A percentile compares a stretch with the other conserved stretches of the same genome.
Evolutionary conservation across 2,797 vertebrate species (phyloP).

Genomic region (Macropus fuliginosus): DNA sequence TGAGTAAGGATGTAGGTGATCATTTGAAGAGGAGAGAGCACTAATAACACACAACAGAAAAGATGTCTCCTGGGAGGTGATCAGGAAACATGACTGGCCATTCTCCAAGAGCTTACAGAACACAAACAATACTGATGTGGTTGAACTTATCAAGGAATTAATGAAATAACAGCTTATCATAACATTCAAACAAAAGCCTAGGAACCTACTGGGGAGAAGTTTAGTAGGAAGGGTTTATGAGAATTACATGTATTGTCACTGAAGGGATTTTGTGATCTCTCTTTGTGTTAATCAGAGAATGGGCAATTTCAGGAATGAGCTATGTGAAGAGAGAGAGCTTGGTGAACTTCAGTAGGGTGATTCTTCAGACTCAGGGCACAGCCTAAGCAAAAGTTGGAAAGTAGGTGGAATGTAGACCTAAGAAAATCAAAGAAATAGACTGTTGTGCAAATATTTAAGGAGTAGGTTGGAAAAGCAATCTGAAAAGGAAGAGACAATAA

Average conservation of each 20-base stretch:
- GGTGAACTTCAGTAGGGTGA: neutral
- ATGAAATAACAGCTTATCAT: neutral
- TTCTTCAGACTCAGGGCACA: neutral
- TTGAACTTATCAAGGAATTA: neutral
- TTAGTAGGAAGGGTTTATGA: neutral
- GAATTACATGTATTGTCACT: neutral
- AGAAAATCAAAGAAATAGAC: neutral
- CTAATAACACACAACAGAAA: neutral
- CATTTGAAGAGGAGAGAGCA: neutral
- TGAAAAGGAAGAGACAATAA: neutral
- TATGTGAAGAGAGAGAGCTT: neutral
- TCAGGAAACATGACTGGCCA: neutral
- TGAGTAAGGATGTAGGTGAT: neutral
- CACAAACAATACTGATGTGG: neutral
- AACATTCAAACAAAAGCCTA: neutral
- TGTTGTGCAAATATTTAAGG: neutral
- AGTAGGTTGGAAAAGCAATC: neutral
- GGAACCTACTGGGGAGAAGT: neutral
- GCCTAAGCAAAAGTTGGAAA: neutral
- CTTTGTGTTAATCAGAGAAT: neutral
- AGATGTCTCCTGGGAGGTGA: neutral
- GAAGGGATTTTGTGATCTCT: neutral
- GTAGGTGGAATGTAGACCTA: neutral
- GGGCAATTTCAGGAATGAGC: neutral
- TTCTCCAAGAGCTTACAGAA: neutral